Evolutionary conservation across 1,140 invertebrate species (phyloP), one percentile per base, ranked within the genome.

Genomic region (Rhyzopertha dominica): DNA sequence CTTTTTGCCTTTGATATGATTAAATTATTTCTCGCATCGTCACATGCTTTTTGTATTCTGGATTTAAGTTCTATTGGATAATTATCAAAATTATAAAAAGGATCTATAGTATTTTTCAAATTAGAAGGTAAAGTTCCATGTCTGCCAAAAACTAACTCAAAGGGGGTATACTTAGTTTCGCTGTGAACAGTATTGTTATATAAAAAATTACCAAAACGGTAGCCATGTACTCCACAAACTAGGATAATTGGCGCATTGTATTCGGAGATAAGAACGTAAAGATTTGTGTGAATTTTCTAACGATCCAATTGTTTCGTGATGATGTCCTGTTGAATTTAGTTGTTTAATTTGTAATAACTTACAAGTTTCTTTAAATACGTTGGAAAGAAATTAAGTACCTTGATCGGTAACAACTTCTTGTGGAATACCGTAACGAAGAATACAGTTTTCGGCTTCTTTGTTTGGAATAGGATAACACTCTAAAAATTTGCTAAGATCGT

Each of bases 401-500:
- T n/a, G 8, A n/a, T 26, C 25, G 8, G 25, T 26, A 8, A 26
- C 25, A 26, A 26, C 25, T n/a, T 8, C n/a, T 8, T 26, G 8
- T 26, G 25, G 25, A 8, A 26, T n/a, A 8, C 25, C 25, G 25
- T 26, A 26, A 8, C 25, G 8, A 8, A 26, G n/a, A 26, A 26
- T n/a, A n/a, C 25, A 8, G 25, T 26, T 26, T 26, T 8, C 8
- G 25, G 8, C n/a, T 8, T 26, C 25, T n/a, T 26, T 26, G n/a
- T n/a, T 26, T 26, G 8, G 8, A 8, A 17, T 47, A 47, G 56
- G 56, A 22, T 51, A 56, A 1, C 48, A 50, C 13, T 51, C 46
- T 8, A 56, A 25, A 17, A 41, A 56, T 28, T 56, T 59, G 22
- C 16, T 49, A 2, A 58, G 31, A 16, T 58, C 47, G 23, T 47